phyloP scores from a whole-genome alignment of 2,888 invertebrate genomes.

The Hermodice carunculata region DNA sequence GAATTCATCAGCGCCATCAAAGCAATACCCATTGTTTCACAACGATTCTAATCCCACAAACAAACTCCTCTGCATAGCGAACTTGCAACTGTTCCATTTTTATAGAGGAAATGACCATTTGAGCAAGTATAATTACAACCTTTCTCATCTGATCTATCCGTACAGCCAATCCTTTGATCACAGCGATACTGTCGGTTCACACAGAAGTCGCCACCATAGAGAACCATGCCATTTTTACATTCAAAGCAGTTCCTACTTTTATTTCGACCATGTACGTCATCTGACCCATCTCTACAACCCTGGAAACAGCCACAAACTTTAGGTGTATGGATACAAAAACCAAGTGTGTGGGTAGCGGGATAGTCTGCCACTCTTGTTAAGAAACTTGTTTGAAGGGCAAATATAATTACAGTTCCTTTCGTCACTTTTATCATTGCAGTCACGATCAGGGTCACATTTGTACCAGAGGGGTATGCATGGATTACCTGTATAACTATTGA shows the following conservation, averaged over 20 bases:
- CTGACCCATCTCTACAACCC: conserved; percentile 19
- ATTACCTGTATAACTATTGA: neutral
- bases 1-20: conserved; percentile 30
- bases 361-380: conserved; percentile 16
- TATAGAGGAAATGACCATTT: conserved; percentile 1
- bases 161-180: conserved; percentile 30
- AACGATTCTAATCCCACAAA: neutral
- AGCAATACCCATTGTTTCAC: conserved; percentile 11
- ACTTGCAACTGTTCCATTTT: neutral
- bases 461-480: conserved; percentile 1
- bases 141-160: conserved; percentile 14
- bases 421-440: conserved; percentile 27
- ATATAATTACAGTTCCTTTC: conserved; percentile 20
- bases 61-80: conserved; percentile 15
- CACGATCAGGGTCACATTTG: conserved; percentile 17
- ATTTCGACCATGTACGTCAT: conserved; percentile 3
- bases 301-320: conserved; percentile 10
- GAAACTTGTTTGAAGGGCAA: conserved; percentile 7
- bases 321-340: conserved; percentile 19
- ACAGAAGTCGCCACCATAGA: conserved; percentile 7
- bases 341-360: conserved; percentile 14
- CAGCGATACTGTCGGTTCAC: conserved; percentile 4
- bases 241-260: conserved; percentile 20
- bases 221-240: conserved; percentile 22
- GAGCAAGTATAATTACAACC: conserved; percentile 19